These are phyloP conservation scores for Notarius lentiginosus DNA, from an alignment of 2,113 vertebrate species.

Conservation along the genomic window DNA sequence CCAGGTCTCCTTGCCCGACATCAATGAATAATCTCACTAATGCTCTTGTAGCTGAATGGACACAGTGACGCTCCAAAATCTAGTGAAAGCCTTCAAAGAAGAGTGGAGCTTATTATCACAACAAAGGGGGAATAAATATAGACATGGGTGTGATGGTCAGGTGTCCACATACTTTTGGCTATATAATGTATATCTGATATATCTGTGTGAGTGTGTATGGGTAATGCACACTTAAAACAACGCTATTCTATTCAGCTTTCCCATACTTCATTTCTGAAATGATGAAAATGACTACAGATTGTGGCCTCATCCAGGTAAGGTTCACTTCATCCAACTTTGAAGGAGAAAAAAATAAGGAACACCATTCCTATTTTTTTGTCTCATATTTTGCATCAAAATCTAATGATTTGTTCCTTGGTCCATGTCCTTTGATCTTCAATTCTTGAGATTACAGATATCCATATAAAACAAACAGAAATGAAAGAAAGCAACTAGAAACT, in stretches of 20 bases:
- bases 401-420: no score
- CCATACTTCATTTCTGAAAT: background rate
- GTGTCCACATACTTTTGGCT: background rate
- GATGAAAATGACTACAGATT: background rate
- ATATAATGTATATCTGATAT: background rate
- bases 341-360: background rate
- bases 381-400: background rate
- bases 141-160: background rate
- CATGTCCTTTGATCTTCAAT: no score
- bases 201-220: background rate
- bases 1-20: background rate
- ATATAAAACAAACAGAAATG: background rate
- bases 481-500: no score
- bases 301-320: background rate
- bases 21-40: background rate
- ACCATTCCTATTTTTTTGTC: background rate
- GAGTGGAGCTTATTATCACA: background rate
- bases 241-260: background rate
- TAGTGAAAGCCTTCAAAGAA: background rate
- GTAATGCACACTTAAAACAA: background rate
- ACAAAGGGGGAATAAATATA: background rate
- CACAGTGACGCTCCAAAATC: background rate
- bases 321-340: background rate
- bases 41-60: background rate
- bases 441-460: background rate